phyloP scores from a whole-genome alignment of 2,113 vertebrate species.

The Gavialis gangeticus region DNA sequence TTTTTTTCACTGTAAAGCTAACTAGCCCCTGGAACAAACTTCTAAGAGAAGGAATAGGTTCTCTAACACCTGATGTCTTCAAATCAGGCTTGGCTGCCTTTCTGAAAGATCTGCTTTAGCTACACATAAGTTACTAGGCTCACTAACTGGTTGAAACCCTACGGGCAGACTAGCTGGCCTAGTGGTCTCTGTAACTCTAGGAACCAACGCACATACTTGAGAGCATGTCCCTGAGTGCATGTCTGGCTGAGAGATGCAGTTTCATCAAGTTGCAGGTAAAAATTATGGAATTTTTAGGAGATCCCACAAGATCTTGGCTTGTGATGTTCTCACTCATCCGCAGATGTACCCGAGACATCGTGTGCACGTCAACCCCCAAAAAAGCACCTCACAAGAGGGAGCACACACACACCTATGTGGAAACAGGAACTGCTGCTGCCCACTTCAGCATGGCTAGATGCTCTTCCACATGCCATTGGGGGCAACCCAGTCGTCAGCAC shows the following conservation, averaged over 20 bases:
- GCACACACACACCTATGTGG: neutral
- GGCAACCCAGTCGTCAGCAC: neutral
- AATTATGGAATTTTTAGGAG: too few relatives aligned
- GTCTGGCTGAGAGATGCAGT: neutral
- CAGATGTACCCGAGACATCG: too few relatives aligned
- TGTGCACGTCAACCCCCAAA: too few relatives aligned
- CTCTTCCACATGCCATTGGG: neutral
- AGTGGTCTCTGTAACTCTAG: neutral
- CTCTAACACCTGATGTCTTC: neutral
- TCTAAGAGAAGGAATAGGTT: neutral
- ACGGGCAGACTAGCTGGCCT: rapidly evolving
- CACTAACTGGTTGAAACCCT: too few relatives aligned
- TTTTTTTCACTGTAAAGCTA: too few relatives aligned
- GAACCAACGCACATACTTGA: too few relatives aligned
- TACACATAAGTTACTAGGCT: neutral
- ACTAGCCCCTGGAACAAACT: neutral
- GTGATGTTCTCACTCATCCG: too few relatives aligned
- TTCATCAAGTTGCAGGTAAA: too few relatives aligned
- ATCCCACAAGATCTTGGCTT: too few relatives aligned
- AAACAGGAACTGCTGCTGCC: neutral
- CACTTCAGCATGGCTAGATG: rapidly evolving
- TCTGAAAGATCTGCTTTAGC: neutral
- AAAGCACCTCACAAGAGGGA: neutral
- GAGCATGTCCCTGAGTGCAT: rapidly evolving
- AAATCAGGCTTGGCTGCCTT: neutral